phyloP scores from a whole-genome alignment of 1,140 invertebrate genomes.

The Sitodiplosis mosellana region DNA sequence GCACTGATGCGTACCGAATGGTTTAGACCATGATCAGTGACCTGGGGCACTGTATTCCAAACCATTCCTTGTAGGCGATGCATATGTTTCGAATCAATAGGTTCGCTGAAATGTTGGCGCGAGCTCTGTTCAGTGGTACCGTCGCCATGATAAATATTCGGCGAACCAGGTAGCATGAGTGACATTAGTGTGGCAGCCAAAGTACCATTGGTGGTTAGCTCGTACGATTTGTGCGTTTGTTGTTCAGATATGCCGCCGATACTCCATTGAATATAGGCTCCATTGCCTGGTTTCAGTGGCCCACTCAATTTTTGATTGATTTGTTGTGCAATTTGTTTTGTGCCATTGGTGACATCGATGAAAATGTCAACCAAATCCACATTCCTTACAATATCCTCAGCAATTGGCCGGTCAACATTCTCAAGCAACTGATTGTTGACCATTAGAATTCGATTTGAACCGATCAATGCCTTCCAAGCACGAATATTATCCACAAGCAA shows the following conservation, averaged over 20 bases:
- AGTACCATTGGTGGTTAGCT: conserved; percentile 34
- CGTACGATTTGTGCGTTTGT: conserved; percentile 30
- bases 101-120: conserved; percentile 31
- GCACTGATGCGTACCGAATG: conserved; percentile 34
- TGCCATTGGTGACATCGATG: conserved; percentile 37
- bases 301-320: conserved; percentile 29
- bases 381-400: conserved; percentile 34
- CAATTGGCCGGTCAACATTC: conserved; percentile 20
- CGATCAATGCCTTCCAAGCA: conserved; percentile 45
- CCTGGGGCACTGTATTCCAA: conserved; percentile 27
- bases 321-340: conserved; percentile 32
- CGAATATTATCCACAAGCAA: conserved; percentile 31
- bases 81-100: conserved; percentile 37
- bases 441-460: conserved; percentile 40
- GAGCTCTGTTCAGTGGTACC: conserved; percentile 40
- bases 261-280: conserved; percentile 60
- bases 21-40: conserved; percentile 29
- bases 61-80: conserved; percentile 47
- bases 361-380: conserved; percentile 53
- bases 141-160: conserved; percentile 66
- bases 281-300: conserved; percentile 18
- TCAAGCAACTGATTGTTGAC: conserved; percentile 37
- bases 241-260: conserved; percentile 38
- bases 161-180: conserved; percentile 58
- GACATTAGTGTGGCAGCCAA: conserved; percentile 43